Evolutionary conservation across 2,113 vertebrate species (phyloP), one percentile per base, ranked within the genome.

Genomic region (Macrotus californicus): DNA sequence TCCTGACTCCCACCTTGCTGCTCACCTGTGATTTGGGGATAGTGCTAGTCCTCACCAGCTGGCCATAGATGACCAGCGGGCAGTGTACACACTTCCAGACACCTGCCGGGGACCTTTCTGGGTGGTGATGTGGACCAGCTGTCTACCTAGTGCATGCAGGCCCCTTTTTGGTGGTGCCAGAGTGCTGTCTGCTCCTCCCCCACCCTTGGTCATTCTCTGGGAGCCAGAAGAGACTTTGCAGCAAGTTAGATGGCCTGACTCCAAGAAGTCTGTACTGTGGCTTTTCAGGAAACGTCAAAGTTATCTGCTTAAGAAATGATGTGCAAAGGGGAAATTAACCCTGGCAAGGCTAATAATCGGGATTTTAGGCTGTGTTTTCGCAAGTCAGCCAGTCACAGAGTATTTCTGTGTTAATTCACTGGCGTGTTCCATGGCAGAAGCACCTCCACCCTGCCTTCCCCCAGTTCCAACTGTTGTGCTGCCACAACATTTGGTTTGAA

Each of bases 371-470:
- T 16, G 75, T 48, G 24, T 91, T 81, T 94, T 15, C 24, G 89
- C 70, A 36, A n/a, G 94, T 91, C 94, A n/a, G 95, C 92, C 94
- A 76, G 92, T 18, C 86, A 3, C 86, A 5, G 75, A 82, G 72
- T 8, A 94, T 92, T 91, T 97, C 95, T 7, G 94, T 46, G 97
- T 95, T 96, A 95, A 96, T 89, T 84, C 92, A 1, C 83, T 72
- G 89, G 56, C 94, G 0, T 3, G 77, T 41, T 13, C 0, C 0
- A 24, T 26, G 59, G 93, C 97, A 80, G 72, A 31, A 22, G 93
- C 39, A 24, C 82, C 48, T 73, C 83, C 70, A 26, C 66, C 21
- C 50, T 22, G 54, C 31, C 91, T 56, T 46, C 48, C 87, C 66
- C 61, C 72, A 7, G 7, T 90, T 89, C 4, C 48, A 81, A 91